Evolutionary conservation across 2,797 vertebrate genomes (phyloP).

Genomic region (Chromis chromis): DNA sequence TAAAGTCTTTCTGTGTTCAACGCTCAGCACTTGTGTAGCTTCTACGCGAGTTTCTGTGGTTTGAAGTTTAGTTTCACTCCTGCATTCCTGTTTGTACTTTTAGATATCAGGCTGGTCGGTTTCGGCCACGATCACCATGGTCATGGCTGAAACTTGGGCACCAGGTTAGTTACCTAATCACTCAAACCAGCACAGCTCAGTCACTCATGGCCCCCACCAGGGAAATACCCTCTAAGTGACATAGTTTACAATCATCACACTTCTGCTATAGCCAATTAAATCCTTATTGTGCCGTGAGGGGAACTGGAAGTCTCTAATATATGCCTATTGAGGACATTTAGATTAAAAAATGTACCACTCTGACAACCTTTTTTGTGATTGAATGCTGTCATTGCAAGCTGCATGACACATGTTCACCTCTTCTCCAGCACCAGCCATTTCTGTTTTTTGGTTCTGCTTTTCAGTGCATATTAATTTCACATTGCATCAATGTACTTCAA

Average conservation of each 20-base stretch:
- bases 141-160: neutral
- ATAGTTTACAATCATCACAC: neutral
- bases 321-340: neutral
- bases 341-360: neutral
- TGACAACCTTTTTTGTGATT: neutral
- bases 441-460: conserved; percentile 34
- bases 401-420: conserved; percentile 15
- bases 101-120: neutral
- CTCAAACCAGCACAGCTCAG: neutral
- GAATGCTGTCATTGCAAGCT: conserved; percentile 8
- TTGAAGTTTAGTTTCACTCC: neutral
- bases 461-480: conserved; percentile 40
- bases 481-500: conserved; percentile 39
- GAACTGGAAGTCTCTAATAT: neutral
- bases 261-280: conserved; percentile 1
- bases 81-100: conserved; percentile 2
- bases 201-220: neutral
- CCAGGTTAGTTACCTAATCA: neutral
- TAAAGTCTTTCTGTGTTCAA: neutral
- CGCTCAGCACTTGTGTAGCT: conserved; percentile 4
- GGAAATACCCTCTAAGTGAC: neutral
- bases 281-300: neutral
- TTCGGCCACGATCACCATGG: too few relatives aligned
- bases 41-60: neutral
- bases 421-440: conserved; percentile 8